Evolutionary conservation across 2,113 vertebrate genomes (phyloP), one percentile per base, ranked within the genome.

Genomic region (Rissa tridactyla): DNA sequence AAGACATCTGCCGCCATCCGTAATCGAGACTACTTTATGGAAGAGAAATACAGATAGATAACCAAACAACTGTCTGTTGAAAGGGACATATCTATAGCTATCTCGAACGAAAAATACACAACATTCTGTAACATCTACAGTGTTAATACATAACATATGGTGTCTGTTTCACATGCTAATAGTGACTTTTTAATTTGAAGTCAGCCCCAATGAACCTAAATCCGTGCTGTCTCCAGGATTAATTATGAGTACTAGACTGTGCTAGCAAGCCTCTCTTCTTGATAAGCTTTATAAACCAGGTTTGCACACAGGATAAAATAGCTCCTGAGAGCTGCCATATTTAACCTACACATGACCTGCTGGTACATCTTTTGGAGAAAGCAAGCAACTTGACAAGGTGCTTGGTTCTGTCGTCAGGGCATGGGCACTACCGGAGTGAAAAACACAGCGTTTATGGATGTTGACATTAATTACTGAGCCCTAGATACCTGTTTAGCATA

Each of bases 151-250:
- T 92, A 98, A 96, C 97, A 98, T 97, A 98, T 98, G 97, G 97
- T 97, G 93, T 97, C 97, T 98, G 96, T 98, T 98, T 98, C 97
- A 95, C 96, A 97, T 73, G 80, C 96, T 96, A 97, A 98, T 97
- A 93, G 97, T 97, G 97, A 97, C 98, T 98, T 98, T 97, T 98
- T 98, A 98, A 98, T 98, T 98, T 98, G 94, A 98, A 98, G 97
- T 97, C 95, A 97, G 97, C 96, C 97, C 97, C 96, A 96, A 98
- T 96, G 97, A 98, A 97, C 92, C 95, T 97, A 98, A 98, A 98
- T 98, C 98, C 96, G 22, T 32, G 83, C 96, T 96, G 98, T 98
- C 98, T 98, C 97, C 77, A 86, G 98, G 97, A 98, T 98, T 98
- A 98, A 98, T 98, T 98, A 98, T 97, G 97, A 97, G 97, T 97